Evolutionary conservation across 2,113 vertebrate genomes (phyloP).

Genomic region (Condylura cristata): DNA sequence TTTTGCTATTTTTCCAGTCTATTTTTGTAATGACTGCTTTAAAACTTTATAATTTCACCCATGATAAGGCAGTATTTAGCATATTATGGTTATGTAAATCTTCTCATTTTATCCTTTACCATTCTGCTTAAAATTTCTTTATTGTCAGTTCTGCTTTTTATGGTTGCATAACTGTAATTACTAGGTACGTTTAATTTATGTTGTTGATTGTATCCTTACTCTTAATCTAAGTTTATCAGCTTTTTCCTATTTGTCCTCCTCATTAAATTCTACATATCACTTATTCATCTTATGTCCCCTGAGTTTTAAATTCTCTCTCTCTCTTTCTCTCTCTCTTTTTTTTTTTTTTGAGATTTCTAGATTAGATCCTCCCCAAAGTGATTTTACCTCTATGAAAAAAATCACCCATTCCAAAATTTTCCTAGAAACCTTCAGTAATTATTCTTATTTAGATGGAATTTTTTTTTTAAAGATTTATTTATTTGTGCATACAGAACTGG

Average conservation of each 20-base stretch:
- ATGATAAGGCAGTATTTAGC: background rate
- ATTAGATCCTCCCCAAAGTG: background rate
- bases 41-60: background rate
- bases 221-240: background rate
- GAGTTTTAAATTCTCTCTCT: background rate
- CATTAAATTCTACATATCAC: background rate
- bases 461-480: no score
- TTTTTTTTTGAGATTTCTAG: background rate
- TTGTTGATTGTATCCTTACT: background rate
- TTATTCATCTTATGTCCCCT: background rate
- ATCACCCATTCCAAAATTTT: background rate
- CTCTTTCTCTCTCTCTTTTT: no score
- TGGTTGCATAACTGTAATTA: background rate
- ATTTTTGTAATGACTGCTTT: background rate
- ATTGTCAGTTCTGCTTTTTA: background rate
- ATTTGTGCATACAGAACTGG: no score
- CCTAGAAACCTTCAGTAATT: background rate
- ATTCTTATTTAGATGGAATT: no score
- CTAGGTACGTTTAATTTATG: background rate
- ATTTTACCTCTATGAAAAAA: background rate
- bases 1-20: background rate
- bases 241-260: background rate
- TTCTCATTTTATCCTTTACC: background rate
- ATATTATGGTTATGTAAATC: background rate
- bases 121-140: background rate